Base-by-base conservation (phyloP, 2,113 vertebrate genomes). In the Nesospiza acunhae region DNA sequence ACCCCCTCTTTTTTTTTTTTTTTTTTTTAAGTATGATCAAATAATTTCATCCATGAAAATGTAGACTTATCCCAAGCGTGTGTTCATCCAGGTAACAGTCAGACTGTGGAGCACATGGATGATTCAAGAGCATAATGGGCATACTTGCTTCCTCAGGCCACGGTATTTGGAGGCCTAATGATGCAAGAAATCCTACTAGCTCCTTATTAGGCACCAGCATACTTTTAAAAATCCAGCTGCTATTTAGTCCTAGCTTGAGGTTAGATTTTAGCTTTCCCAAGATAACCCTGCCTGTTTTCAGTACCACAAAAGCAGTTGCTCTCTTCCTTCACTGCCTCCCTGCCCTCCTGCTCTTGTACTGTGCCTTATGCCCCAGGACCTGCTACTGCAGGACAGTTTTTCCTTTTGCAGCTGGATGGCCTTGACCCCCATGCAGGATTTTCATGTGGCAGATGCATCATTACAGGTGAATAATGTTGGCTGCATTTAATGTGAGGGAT, bases 271-370 rank as follows among this genome's bases (percentile, higher is more conserved):
- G 53, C n/a, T 24, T 82, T 79, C 33, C 22, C 33, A 26, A n/a
- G 62, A 13, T 52, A 77, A 49, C 30, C 59, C 64, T 70, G 46
- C 18, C 9, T 70, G 18, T 49, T 95, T 79, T 58, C 4, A 2
- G 3, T 30, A 28, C 12, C 26, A 13, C 39, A 70, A 41, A 63
- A 63, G 53, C 67, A 80, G 28, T 33, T 56, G 10, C 27, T 46
- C 5, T 68, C n/a, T 59, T 30, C 5, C 11, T 19, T 39, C 0
- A 0, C 2, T 21, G 23, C 59, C 33, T 0, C 0, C 33, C 2
- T 55, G 42, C 26, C 39, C 21, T 14, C 28, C 35, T 50, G 2
- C 26, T 42, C 74, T 67, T 1, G 0, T 9, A 3, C 44, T 7
- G 23, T 55, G n/a, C 44, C 37, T 33, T 5, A 8, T n/a, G 27